Percentiles rank a stretch among this genome's conserved stretches.
These are phyloP conservation scores for Barnardius zonarius DNA, from an alignment of 2,113 vertebrate genomes.

Conservation along the genomic window DNA sequence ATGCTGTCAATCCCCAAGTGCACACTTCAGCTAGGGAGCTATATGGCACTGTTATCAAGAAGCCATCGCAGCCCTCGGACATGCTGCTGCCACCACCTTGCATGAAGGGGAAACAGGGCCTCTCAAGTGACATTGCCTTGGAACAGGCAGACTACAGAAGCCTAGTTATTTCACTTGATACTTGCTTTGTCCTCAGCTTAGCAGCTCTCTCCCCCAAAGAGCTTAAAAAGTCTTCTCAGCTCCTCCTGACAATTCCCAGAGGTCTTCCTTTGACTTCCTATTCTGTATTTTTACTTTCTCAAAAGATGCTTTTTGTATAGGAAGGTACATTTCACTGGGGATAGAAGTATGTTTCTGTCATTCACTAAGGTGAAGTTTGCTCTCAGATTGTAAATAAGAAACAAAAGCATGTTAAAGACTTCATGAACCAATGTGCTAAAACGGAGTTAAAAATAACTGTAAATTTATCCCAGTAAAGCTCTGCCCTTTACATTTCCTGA, in stretches of 20 bases:
- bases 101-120: background rate
- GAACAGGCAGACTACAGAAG: background rate
- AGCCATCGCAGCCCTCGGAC: background rate
- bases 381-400: background rate
- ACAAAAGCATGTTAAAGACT: background rate
- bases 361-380: background rate
- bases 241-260: background rate
- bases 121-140: background rate
- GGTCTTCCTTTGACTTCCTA: background rate
- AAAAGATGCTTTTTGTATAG: background rate
- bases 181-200: background rate
- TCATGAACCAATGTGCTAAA: background rate
- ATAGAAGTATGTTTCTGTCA: accelerated
- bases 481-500: background rate
- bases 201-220: background rate
- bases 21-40: background rate
- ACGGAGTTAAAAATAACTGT: background rate
- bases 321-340: background rate
- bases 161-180: background rate
- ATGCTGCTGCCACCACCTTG: background rate
- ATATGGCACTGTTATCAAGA: background rate
- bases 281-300: background rate
- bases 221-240: background rate
- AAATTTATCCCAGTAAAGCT: background rate
- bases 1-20: background rate